Base-by-base conservation (phyloP, 2,797 vertebrate genomes). In the Aldrovandia affinis region DNA sequence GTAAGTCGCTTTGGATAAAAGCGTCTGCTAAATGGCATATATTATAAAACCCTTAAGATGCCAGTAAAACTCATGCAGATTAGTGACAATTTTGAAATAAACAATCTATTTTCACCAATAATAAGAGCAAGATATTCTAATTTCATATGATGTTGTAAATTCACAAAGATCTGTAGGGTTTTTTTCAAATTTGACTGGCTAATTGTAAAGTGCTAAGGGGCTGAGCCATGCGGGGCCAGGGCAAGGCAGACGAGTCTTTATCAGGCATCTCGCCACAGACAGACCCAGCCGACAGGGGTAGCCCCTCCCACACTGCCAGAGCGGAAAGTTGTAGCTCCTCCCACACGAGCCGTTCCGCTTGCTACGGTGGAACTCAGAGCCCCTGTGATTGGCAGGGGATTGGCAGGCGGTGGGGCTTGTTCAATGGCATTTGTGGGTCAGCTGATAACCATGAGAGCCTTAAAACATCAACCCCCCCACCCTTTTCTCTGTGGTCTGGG, bases 381-480 rank as follows among this genome's bases (percentile, higher is more conserved):
- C 73, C n/a, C 70, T 47, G n/a, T 78, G 54, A 59, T 78, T 2
- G 63, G 28, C 28, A 33, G 63, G 28, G 63, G 25, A 77, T 75
- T 54, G 25, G 70, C 25, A n/a, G n/a, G 39, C 20, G 50, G 47
- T n/a, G 44, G 57, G 28, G 68, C 18, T 28, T 39, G 2, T 50
- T 50, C 55, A 10, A 54, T 44, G 82, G 12, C 39, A 65, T 83
- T 79, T 79, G 57, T 78, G 63, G 83, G 25, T 42, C 61, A 65
- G 59, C 52, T 50, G 70, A 75, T 39, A 14, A 14, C 1, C 18
- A 44, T 7, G 14, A 73, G 68, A 44, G 36, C 20, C 18, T 47
- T 10, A 50, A 65, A 65, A 65, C 20, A 59, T 79, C 65, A 79
- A 79, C 44, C 50, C 20, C 25, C 77, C 20, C 20, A 61, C 44